Conservation (phyloP, 2,113 vertebrate species). For the Drymodes brunneopygia region DNA sequence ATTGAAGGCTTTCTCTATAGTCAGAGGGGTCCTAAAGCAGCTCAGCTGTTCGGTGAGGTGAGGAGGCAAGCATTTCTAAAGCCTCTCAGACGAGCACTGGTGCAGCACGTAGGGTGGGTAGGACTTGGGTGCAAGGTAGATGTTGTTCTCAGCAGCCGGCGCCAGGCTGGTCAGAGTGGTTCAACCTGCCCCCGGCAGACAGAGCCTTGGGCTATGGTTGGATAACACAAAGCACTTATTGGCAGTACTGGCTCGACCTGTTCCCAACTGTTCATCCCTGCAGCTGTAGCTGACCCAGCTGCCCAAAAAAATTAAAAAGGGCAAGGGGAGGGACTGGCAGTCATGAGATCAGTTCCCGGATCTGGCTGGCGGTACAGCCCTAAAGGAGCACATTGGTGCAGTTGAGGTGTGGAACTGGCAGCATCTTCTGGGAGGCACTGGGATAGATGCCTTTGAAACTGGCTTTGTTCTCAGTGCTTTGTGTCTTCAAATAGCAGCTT, state of each 20-base stretch:
- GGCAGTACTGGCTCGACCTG: slow-evolving; percentile 6
- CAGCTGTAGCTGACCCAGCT: slow-evolving; percentile 38
- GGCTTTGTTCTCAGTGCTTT: not conserved
- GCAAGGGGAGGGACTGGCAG: not conserved
- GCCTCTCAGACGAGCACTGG: rapidly evolving
- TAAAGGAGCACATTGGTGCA: not conserved
- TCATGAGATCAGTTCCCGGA: not conserved
- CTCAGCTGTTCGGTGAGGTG: not conserved
- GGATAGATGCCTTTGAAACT: not conserved
- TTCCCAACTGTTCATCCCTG: slow-evolving; percentile 40
- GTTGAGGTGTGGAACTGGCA: slow-evolving; percentile 29
- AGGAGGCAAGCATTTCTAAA: not conserved
- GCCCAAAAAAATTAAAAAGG: slow-evolving; percentile 3
- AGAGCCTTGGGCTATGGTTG: slow-evolving; percentile 47
- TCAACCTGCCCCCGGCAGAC: slow-evolving; percentile 18
- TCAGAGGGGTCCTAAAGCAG: not conserved
- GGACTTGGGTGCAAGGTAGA: not conserved
- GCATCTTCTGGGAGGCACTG: not conserved
- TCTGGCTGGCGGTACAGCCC: not conserved
- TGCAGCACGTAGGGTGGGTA: not conserved
- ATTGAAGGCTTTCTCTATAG: not conserved
- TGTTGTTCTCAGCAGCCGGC: not conserved
- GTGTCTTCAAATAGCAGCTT: not conserved
- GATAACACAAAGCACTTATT: slow-evolving; percentile 10
- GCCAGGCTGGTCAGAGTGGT: slow-evolving; percentile 35